Conservation (phyloP, 2,797 vertebrate species). For the Aratinga solstitialis region DNA sequence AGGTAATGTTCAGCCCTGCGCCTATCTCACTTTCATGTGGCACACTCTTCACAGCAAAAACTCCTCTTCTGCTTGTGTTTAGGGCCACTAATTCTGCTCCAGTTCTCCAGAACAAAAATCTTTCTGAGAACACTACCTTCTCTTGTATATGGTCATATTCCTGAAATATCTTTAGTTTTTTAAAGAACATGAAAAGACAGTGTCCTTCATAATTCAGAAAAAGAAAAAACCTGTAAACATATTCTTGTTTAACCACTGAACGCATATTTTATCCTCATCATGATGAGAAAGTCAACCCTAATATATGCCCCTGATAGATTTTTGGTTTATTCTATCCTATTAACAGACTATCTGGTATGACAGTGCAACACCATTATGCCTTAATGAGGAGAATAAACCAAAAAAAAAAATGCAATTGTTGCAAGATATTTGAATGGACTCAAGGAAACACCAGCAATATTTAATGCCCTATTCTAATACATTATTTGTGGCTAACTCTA, state of each 20-base stretch:
- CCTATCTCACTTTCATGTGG: background rate
- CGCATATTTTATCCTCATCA: background rate
- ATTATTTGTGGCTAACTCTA: conserved; percentile 16
- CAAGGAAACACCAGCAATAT: conserved; percentile 22
- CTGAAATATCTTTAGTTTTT: background rate
- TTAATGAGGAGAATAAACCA: conserved; percentile 75
- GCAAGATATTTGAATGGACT: conserved; percentile 60
- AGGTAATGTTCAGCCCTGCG: background rate
- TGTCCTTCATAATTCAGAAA: background rate
- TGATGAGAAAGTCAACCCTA: background rate
- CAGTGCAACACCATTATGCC: conserved; percentile 63
- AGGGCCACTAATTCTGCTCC: background rate
- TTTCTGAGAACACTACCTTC: background rate
- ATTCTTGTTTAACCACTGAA: background rate
- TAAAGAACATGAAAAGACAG: background rate
- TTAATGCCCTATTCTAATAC: conserved; percentile 12
- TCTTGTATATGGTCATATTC: background rate
- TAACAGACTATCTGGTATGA: conserved; percentile 65
- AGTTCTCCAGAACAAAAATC: background rate
- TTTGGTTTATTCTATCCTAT: conserved; percentile 65
- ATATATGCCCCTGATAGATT: conserved; percentile 38
- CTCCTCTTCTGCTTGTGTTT: background rate
- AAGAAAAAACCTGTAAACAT: background rate
- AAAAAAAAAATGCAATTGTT: conserved; percentile 49
- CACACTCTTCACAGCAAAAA: background rate